Percentiles rank a stretch among this genome's conserved stretches.
Conservation (phyloP, 2,888 invertebrate genomes). For the Idaea dimidiata region DNA sequence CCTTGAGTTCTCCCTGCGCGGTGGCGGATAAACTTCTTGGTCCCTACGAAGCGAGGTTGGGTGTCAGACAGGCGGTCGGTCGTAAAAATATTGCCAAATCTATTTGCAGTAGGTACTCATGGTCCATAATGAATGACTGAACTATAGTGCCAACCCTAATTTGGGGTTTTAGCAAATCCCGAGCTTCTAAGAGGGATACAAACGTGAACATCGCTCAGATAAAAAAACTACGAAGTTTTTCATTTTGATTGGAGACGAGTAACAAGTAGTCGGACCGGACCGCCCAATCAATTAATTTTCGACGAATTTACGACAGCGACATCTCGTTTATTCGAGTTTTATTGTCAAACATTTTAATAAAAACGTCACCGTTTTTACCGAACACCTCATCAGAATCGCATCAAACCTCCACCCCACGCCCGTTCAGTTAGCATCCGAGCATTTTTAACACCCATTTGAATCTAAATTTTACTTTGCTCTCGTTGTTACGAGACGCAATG, state of each 20-base stretch:
- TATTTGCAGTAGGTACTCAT: too few relatives aligned
- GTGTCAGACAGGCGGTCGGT: too few relatives aligned
- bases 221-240: constrained; percentile 34
- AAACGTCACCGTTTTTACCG: constrained; percentile 47
- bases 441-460: constrained; percentile 69
- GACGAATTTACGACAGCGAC: constrained; percentile 55
- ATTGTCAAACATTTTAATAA: constrained; percentile 61
- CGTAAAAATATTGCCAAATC: too few relatives aligned
- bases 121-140: too few relatives aligned
- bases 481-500: constrained; percentile 43
- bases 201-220: too few relatives aligned
- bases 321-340: constrained; percentile 51
- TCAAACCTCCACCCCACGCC: constrained; percentile 54
- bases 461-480: constrained; percentile 61
- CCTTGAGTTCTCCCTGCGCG: too few relatives aligned
- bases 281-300: constrained; percentile 50
- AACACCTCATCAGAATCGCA: constrained; percentile 68
- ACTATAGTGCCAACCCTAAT: too few relatives aligned
- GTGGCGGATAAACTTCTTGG: too few relatives aligned
- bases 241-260: constrained; percentile 35
- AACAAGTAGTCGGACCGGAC: constrained; percentile 40
- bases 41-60: too few relatives aligned
- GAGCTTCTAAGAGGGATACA: too few relatives aligned
- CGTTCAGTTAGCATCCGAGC: constrained; percentile 51
- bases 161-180: too few relatives aligned